phyloP scores from a whole-genome alignment of 2,888 invertebrate genomes.

The Diaphora mendica region DNA sequence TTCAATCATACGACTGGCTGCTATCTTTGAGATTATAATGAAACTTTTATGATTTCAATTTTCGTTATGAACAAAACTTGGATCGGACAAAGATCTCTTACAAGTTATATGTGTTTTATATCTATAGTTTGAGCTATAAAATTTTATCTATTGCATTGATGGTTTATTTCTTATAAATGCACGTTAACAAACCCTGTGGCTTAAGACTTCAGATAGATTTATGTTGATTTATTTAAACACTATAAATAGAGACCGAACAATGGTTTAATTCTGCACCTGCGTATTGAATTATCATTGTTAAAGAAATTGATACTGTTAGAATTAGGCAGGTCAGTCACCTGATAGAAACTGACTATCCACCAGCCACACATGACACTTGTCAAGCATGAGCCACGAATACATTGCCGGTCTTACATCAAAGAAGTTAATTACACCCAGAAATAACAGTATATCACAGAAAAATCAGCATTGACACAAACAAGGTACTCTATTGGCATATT shows the following conservation, averaged over 20 bases:
- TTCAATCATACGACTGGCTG: constrained; percentile 81
- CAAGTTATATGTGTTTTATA: constrained; percentile 41
- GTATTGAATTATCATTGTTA: not conserved
- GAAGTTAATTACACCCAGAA: constrained; percentile 8
- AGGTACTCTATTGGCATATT: constrained; percentile 56
- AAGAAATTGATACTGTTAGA: not conserved
- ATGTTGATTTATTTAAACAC: constrained; percentile 3
- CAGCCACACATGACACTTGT: not conserved
- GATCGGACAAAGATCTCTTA: constrained; percentile 58
- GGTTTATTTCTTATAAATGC: constrained; percentile 43
- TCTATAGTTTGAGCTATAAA: constrained; percentile 33
- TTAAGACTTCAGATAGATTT: constrained; percentile 10
- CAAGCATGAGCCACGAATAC: not conserved
- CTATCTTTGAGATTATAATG: constrained; percentile 83
- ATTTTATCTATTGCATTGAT: constrained; percentile 45
- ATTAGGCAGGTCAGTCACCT: too few relatives aligned
- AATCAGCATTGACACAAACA: constrained; percentile 52
- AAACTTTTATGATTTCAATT: constrained; percentile 81
- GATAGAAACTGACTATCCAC: too few relatives aligned
- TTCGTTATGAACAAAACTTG: constrained; percentile 68
- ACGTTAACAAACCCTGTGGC: constrained; percentile 24
- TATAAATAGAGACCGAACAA: not conserved
- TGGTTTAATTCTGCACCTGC: not conserved
- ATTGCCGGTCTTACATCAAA: not conserved
- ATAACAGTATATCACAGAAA: constrained; percentile 49